phyloP scores from a whole-genome alignment of 2,797 vertebrate species.

The Florisuga fusca region DNA sequence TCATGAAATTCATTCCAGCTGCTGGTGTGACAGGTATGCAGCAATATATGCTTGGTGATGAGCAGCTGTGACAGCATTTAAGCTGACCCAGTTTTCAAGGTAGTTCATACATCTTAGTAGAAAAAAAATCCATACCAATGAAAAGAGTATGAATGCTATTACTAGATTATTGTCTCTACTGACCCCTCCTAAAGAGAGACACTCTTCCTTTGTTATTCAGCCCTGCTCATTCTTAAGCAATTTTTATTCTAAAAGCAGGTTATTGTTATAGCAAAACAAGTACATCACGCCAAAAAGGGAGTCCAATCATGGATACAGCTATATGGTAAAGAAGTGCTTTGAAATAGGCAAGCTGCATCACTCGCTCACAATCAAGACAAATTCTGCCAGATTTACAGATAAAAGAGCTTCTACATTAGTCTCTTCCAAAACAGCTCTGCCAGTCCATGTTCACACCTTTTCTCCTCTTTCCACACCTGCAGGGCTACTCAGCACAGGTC shows the following conservation, averaged over 20 bases:
- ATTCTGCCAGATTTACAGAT: background rate
- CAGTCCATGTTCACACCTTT: background rate
- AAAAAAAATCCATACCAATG: background rate
- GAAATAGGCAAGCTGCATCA: background rate
- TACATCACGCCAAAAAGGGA: background rate
- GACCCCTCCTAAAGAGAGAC: background rate
- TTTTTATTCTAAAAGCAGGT: background rate
- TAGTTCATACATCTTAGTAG: conserved; percentile 16
- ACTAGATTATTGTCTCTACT: background rate
- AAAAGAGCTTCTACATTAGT: background rate
- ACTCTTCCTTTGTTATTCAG: background rate
- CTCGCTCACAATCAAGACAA: background rate
- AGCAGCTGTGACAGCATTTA: conserved; percentile 46
- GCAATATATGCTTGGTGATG: background rate
- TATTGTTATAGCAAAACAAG: background rate
- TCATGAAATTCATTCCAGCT: background rate
- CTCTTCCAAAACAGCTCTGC: background rate
- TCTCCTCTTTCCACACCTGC: background rate
- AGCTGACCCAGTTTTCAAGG: conserved; percentile 49
- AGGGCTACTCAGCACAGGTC: background rate
- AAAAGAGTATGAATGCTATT: conserved; percentile 28
- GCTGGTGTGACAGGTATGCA: conserved; percentile 10
- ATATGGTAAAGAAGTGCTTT: background rate
- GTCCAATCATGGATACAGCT: background rate
- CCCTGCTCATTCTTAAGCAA: background rate